A percentile compares a stretch with the other conserved stretches of the same genome.
phyloP scores from a whole-genome alignment of 2,888 invertebrate species.

The Amphipoea lucens region DNA sequence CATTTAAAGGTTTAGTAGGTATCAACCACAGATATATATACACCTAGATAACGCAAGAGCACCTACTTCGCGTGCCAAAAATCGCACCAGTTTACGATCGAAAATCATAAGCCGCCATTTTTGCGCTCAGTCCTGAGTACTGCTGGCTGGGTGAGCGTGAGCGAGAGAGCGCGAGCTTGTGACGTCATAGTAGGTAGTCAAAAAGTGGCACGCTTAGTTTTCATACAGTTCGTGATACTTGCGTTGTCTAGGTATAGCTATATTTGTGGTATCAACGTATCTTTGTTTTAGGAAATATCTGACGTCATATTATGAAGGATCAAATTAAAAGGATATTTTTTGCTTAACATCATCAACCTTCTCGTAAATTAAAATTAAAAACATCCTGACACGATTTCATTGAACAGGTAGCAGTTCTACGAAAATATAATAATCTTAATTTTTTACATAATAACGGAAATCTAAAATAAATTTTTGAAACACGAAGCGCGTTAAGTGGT shows the following conservation, averaged over 20 bases:
- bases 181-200: too few relatives aligned
- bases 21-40: neutral
- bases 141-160: too few relatives aligned
- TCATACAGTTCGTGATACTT: too few relatives aligned
- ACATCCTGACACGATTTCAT: slow-evolving; percentile 35
- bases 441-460: slow-evolving; percentile 56
- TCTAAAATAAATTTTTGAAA: slow-evolving; percentile 41
- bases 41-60: too few relatives aligned
- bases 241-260: too few relatives aligned
- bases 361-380: slow-evolving; percentile 11
- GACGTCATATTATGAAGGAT: neutral
- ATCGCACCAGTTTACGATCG: too few relatives aligned
- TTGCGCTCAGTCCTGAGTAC: too few relatives aligned
- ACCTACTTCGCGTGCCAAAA: too few relatives aligned
- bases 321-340: neutral
- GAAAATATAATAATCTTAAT: slow-evolving; percentile 33
- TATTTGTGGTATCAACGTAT: neutral
- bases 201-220: too few relatives aligned
- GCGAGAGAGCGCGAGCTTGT: too few relatives aligned
- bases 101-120: too few relatives aligned
- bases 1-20: neutral
- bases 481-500: slow-evolving; percentile 41
- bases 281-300: neutral
- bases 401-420: slow-evolving; percentile 46
- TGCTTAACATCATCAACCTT: slow-evolving; percentile 2